These are phyloP conservation scores for Drosophila jambulina DNA, from an alignment of 1,140 invertebrate species.

Conservation along the genomic window DNA sequence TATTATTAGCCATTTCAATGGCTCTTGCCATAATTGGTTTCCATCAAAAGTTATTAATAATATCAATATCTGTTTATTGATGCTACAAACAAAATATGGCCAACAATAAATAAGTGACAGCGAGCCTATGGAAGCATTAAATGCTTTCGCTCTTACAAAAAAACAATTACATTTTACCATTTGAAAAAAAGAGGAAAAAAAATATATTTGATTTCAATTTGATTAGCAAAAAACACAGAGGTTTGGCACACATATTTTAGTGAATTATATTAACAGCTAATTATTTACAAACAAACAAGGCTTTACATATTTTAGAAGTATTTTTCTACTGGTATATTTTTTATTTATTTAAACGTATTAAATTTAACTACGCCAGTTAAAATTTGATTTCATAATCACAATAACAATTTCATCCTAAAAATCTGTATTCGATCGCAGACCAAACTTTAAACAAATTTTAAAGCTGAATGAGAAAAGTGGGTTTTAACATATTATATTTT, in stretches of 20 bases:
- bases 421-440: neutral
- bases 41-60: constrained; percentile 60
- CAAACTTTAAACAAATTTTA: neutral
- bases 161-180: neutral
- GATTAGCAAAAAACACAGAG: neutral
- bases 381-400: neutral
- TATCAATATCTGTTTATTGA: constrained; percentile 63
- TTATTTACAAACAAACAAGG: neutral
- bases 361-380: neutral
- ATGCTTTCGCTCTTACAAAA: neutral
- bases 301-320: neutral
- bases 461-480: neutral
- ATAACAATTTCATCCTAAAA: neutral
- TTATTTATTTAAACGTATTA: neutral
- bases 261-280: constrained; percentile 3
- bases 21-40: constrained; percentile 66
- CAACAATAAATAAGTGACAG: constrained; percentile 32
- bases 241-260: neutral
- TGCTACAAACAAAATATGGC: neutral
- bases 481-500: too few species aligned
- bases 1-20: constrained; percentile 67
- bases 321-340: neutral
- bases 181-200: neutral
- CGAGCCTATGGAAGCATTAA: constrained; percentile 28
- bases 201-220: neutral